Base-by-base conservation (phyloP, 2,888 invertebrate species). In the Cantharis flavilabris region DNA sequence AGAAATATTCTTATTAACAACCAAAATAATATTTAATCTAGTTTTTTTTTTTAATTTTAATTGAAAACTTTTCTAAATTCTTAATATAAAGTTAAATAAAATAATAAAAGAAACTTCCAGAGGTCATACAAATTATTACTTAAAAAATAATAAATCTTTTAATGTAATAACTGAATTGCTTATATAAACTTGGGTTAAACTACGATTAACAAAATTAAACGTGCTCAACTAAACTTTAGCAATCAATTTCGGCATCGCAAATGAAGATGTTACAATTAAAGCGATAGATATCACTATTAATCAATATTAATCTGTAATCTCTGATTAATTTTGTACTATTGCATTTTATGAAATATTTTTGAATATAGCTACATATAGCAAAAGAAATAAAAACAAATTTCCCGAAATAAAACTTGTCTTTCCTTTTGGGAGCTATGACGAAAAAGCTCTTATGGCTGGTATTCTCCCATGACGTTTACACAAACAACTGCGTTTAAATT, bases 161-260 rank as follows among this genome's bases (percentile, higher is more conserved):
- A n/a, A 49, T 49, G 9, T 49, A 49, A 49, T 49, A 49, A 49
- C 49, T n/a, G n/a, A 49, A 49, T n/a, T 49, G n/a, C n/a, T 49
- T n/a, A 49, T 49, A 49, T 49, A 49, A 49, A 49, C 49, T 49
- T 49, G n/a, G 26, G 20, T 13, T 16, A 71, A 71, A 23, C 64
- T 71, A 18, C 74, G 63, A 65, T 70, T 76, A 76, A 76, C 76
- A 72, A 73, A 73, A 73, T 76, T 76, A 76, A 76, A 70, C 73
- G 73, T 28, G 70, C 67, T 14, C 16, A 26, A 28, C 30, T 49
- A 62, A 76, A 76, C 70, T 76, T 76, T 13, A 62, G 65, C 69
- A 76, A 76, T 76, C 70, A 76, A 76, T 76, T 76, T 76, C 49
- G 72, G 18, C 73, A 73, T 70, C 76, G 76, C 73, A 76, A 76